Evolutionary conservation across 2,888 invertebrate genomes (phyloP).

Genomic region (Pollenia angustigena): DNA sequence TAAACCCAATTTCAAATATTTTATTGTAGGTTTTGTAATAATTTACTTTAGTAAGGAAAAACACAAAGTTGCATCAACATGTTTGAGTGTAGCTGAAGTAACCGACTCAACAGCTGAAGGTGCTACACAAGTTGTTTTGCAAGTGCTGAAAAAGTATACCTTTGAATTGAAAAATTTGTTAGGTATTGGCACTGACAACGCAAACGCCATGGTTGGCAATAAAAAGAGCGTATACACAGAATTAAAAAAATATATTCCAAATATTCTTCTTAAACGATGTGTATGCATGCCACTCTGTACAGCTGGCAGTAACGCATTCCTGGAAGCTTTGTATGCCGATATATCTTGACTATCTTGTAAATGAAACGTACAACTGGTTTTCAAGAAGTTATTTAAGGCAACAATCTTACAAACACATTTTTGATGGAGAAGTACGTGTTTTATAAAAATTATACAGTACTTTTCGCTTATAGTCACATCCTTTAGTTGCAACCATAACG

Average conservation of each 20-base stretch:
- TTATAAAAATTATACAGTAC: too few relatives aligned
- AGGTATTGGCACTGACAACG: too few relatives aligned
- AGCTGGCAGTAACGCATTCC: not conserved
- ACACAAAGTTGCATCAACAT: too few relatives aligned
- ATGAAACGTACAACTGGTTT: conserved; percentile 36
- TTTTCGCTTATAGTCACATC: too few relatives aligned
- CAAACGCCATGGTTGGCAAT: conserved; percentile 15
- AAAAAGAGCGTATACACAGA: too few relatives aligned
- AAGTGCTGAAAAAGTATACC: conserved; percentile 31
- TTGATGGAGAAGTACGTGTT: not conserved
- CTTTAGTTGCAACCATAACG: too few relatives aligned
- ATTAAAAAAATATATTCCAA: too few relatives aligned
- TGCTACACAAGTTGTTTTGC: conserved; percentile 42
- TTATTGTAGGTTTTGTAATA: too few relatives aligned
- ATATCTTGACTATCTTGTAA: not conserved
- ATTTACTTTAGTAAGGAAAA: too few relatives aligned
- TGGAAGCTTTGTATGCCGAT: conserved; percentile 23
- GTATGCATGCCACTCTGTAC: too few relatives aligned
- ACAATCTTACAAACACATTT: conserved; percentile 25
- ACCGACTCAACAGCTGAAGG: conserved; percentile 56
- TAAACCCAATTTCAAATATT: too few relatives aligned
- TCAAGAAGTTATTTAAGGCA: conserved; percentile 16
- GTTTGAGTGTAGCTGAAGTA: conserved; percentile 26
- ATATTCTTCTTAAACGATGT: too few relatives aligned
- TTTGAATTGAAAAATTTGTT: not conserved